These are phyloP conservation scores for Scaptomyza pallida DNA, from an alignment of 1,140 invertebrate species.

Conservation along the genomic window DNA sequence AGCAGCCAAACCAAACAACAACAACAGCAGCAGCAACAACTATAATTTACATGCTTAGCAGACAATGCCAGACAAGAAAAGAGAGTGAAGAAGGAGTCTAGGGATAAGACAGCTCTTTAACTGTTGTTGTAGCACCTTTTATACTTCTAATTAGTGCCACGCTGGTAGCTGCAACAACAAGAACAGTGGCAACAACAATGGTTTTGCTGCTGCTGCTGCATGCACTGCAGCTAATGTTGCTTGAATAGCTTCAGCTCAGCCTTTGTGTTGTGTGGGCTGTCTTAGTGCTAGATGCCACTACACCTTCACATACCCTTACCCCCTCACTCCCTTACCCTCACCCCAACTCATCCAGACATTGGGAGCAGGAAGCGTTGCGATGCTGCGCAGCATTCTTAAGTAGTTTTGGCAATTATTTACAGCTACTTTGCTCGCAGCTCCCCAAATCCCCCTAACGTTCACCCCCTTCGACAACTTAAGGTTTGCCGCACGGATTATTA, in stretches of 20 bases:
- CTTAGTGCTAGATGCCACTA: conserved; percentile 20
- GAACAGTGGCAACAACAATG: conserved; percentile 43
- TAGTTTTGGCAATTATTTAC: conserved; percentile 83
- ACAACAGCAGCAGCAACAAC: conserved; percentile 31
- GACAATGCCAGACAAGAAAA: conserved; percentile 53
- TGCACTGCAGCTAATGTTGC: conserved; percentile 55
- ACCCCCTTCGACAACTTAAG: conserved; percentile 61
- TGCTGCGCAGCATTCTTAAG: conserved; percentile 76
- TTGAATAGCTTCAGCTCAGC: conserved; percentile 25
- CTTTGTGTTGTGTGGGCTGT: conserved; percentile 69
- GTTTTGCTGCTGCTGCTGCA: conserved; percentile 30
- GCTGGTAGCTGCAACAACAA: conserved; percentile 59
- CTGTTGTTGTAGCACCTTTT: conserved; percentile 76
- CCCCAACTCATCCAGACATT: neutral
- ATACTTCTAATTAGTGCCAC: conserved; percentile 82
- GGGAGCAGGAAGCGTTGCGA: conserved; percentile 67
- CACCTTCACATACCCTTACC: neutral
- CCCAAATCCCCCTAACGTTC: neutral
- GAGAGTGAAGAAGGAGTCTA: neutral
- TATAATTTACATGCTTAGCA: conserved; percentile 73
- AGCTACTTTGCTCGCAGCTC: conserved; percentile 64
- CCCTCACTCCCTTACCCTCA: too few relatives aligned
- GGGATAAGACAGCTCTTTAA: conserved; percentile 51
- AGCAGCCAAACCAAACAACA: conserved; percentile 32
- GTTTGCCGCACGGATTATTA: conserved; percentile 80